These are phyloP conservation scores for Nothocercus julius DNA, from an alignment of 2,113 vertebrate genomes.

Conservation along the genomic window DNA sequence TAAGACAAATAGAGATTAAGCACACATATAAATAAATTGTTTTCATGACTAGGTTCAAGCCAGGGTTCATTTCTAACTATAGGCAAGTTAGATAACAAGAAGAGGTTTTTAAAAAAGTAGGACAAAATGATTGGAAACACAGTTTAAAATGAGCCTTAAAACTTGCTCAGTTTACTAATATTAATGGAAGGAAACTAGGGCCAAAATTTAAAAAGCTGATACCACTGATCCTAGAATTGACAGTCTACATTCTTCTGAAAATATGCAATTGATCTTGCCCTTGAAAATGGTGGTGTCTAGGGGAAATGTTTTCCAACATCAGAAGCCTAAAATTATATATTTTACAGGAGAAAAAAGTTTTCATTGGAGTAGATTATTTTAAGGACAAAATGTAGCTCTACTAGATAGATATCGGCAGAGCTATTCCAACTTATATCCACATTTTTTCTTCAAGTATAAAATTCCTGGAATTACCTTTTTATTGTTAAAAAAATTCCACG, in stretches of 20 bases:
- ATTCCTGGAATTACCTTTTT: slow-evolving; percentile 19
- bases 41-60: background rate
- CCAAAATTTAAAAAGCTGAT: background rate
- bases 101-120: background rate
- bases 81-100: background rate
- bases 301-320: background rate
- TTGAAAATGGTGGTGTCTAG: background rate
- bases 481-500: slow-evolving; percentile 1
- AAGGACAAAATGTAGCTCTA: background rate
- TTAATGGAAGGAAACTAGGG: background rate
- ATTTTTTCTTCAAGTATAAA: background rate
- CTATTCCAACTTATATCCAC: background rate
- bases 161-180: background rate
- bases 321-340: background rate
- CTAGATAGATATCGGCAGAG: background rate
- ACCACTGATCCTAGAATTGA: background rate
- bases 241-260: background rate
- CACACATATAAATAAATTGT: slow-evolving; percentile 57
- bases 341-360: background rate
- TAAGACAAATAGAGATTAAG: slow-evolving; percentile 48
- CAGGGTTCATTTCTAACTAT: background rate
- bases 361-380: background rate
- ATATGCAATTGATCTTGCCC: background rate
- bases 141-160: background rate
- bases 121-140: background rate